phyloP scores from a whole-genome alignment of 2,797 vertebrate genomes.

The Lemur catta region DNA sequence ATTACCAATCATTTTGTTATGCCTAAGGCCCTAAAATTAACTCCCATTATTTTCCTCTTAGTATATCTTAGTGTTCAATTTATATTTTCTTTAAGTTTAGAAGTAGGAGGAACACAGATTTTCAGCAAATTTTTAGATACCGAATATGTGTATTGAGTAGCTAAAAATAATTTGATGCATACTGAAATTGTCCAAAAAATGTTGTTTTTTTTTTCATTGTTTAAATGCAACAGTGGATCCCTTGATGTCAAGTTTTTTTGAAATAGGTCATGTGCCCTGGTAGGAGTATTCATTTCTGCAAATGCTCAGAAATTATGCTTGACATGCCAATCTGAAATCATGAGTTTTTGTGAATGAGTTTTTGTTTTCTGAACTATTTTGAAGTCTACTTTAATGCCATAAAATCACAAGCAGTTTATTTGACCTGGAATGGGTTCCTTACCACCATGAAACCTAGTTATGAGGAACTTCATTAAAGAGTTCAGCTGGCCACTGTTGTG shows the following conservation, averaged over 20 bases:
- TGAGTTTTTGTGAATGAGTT: slow-evolving; percentile 76
- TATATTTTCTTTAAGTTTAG: slow-evolving; percentile 22
- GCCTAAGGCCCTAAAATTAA: background rate
- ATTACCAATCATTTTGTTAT: background rate
- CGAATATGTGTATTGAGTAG: background rate
- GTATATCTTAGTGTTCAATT: background rate
- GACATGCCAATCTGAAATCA: slow-evolving; percentile 73
- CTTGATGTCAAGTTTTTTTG: slow-evolving; percentile 81
- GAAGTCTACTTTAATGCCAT: slow-evolving; percentile 70
- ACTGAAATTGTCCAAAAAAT: slow-evolving; percentile 77
- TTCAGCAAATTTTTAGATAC: slow-evolving; percentile 9
- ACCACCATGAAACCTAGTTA: slow-evolving; percentile 68
- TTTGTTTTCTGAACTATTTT: slow-evolving; percentile 70
- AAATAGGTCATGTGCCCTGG: slow-evolving; percentile 79
- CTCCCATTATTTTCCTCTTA: background rate
- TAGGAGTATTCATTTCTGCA: slow-evolving; percentile 79
- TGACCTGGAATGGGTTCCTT: slow-evolving; percentile 63
- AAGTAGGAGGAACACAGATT: background rate
- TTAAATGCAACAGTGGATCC: slow-evolving; percentile 75
- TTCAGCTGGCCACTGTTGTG: slow-evolving; percentile 37
- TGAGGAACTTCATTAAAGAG: slow-evolving; percentile 57
- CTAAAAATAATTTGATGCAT: slow-evolving; percentile 72
- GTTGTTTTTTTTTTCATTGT: slow-evolving; percentile 73
- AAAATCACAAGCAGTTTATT: slow-evolving; percentile 64
- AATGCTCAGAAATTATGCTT: slow-evolving; percentile 77